These are phyloP conservation scores for Nannobrachium achirus DNA, from an alignment of 2,113 vertebrate species.

Conservation along the genomic window DNA sequence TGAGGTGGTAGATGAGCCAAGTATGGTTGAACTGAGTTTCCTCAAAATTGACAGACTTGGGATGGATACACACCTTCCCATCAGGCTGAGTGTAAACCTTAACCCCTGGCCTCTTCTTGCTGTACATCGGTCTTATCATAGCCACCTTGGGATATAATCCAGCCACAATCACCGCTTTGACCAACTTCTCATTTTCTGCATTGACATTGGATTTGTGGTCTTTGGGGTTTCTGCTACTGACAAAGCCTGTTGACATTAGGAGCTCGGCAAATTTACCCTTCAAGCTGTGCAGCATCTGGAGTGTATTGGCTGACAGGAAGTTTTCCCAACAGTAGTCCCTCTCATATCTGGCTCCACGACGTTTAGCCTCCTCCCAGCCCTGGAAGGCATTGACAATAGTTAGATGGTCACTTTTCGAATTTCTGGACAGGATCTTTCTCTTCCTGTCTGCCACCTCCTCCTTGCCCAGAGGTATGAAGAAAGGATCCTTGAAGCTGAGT, in stretches of 20 bases:
- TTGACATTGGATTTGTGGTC: conserved; percentile 92
- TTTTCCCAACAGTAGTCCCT: conserved; percentile 97
- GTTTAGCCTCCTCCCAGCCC: conserved; percentile 95
- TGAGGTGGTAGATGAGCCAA: conserved; percentile 98
- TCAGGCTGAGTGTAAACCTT: conserved; percentile 95
- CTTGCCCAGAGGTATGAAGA: conserved; percentile 97
- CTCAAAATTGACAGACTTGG: conserved; percentile 95
- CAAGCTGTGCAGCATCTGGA: conserved; percentile 99
- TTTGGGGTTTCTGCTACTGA: conserved; percentile 88
- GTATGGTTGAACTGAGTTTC: conserved; percentile 90
- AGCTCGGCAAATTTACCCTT: conserved; percentile 97
- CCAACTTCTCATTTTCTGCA: conserved; percentile 96
- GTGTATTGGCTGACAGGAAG: conserved; percentile 93
- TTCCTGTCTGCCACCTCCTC: conserved; percentile 94
- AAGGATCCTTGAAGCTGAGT: conserved; percentile 98
- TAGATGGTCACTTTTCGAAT: conserved; percentile 93
- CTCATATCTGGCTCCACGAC: conserved; percentile 85
- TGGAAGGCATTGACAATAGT: conserved; percentile 93
- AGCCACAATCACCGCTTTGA: conserved; percentile 97
- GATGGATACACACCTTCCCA: conserved; percentile 92
- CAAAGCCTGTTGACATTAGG: conserved; percentile 90
- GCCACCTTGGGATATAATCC: conserved; percentile 98
- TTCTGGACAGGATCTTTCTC: conserved; percentile 87
- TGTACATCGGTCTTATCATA: conserved; percentile 89
- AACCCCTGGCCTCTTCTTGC: conserved; percentile 90